Evolutionary conservation across 2,888 invertebrate species (phyloP).

Genomic region (Conops quadrifasciatus): DNA sequence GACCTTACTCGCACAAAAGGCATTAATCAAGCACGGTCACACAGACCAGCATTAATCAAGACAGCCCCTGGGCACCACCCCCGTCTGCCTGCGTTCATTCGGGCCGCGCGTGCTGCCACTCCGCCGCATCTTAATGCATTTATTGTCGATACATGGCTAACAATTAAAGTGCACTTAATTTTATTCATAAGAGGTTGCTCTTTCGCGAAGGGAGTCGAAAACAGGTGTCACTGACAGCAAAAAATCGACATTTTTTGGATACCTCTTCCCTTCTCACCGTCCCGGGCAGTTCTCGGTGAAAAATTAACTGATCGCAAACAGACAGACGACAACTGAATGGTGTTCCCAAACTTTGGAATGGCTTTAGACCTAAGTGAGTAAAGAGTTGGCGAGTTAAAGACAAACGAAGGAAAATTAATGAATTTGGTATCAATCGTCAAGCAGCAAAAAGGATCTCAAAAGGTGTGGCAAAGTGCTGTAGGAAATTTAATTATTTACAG

Average conservation of each 20-base stretch:
- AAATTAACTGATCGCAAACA: no score
- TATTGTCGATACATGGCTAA: constrained; percentile 11
- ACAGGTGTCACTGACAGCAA: constrained; percentile 28
- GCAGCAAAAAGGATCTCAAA: no score
- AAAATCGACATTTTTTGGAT: not conserved
- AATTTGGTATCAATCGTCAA: no score
- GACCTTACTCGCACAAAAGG: not conserved
- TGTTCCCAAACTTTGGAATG: not conserved
- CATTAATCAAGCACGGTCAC: constrained; percentile 10
- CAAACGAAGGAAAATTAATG: not conserved
- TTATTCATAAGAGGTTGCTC: not conserved
- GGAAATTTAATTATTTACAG: no score
- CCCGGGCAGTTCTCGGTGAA: no score
- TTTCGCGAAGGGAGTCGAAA: constrained; percentile 3
- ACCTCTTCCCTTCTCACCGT: not conserved
- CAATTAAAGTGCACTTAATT: constrained; percentile 30
- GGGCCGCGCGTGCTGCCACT: not conserved
- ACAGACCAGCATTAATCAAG: not conserved
- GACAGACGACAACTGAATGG: no score
- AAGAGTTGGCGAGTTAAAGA: not conserved
- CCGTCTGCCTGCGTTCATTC: not conserved
- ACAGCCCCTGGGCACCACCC: not conserved
- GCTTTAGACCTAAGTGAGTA: not conserved
- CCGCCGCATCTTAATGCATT: not conserved
- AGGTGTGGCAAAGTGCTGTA: no score